Base-by-base conservation (phyloP, 2,888 invertebrate genomes). In the Conchocele bisecta region DNA sequence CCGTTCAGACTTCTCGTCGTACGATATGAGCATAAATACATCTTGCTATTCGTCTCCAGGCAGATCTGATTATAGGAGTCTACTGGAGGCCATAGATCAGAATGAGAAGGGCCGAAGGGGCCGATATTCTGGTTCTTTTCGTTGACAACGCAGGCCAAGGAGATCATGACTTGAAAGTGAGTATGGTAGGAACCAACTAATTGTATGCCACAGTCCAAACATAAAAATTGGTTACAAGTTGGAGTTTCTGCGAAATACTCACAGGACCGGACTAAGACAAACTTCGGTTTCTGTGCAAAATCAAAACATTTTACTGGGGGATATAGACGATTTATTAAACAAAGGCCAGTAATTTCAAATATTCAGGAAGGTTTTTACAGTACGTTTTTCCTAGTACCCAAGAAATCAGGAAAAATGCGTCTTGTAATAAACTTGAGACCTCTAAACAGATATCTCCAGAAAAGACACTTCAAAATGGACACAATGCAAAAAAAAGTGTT, bases 31-130 rank as follows among this genome's bases (percentile, higher is more conserved):
- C 15, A 22, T 17, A 13, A 3, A 28, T 39, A 31, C n/a, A n/a
- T n/a, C n/a, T n/a, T n/a, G n/a, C n/a, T n/a, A n/a, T n/a, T n/a
- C n/a, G 24, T 41, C 68, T n/a, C n/a, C n/a, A n/a, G n/a, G n/a
- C n/a, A n/a, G n/a, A n/a, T n/a, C n/a, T n/a, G n/a, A n/a, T n/a
- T 57, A 2, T 37, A 74, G 65, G 61, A 65, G 65, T 69, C 74
- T 24, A 66, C 69, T 0, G 63, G 67, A 20, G 67, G 59, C 35
- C 58, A 60, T 28, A 41, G 63, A n/a, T n/a, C n/a, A n/a, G n/a
- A n/a, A n/a, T n/a, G n/a, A n/a, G n/a, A n/a, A n/a, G n/a, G n/a
- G n/a, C n/a, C n/a, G n/a, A n/a, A n/a, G n/a, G n/a, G n/a, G n/a
- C n/a, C n/a, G n/a, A n/a, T n/a, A n/a, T n/a, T n/a, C n/a, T n/a